A percentile compares a stretch with the other conserved stretches of the same genome.
These are phyloP conservation scores for Sebastes melanostomus DNA, from an alignment of 2,797 vertebrate genomes.

Conservation along the genomic window DNA sequence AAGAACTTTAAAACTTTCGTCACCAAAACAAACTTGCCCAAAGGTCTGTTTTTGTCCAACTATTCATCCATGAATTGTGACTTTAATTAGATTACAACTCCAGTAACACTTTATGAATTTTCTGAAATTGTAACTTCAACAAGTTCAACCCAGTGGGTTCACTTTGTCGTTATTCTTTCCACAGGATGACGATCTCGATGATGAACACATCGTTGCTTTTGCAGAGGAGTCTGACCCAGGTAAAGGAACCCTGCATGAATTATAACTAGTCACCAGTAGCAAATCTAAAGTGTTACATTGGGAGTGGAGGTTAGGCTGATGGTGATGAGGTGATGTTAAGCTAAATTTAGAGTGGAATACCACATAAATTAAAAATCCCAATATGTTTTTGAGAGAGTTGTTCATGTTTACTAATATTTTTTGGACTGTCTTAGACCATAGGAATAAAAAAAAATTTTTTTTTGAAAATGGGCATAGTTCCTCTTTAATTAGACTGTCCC, in stretches of 20 bases:
- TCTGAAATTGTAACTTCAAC: neutral
- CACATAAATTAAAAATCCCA: too few relatives aligned
- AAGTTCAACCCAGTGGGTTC: neutral
- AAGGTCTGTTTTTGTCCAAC: neutral
- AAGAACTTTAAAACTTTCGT: conserved; percentile 37
- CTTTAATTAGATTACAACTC: neutral
- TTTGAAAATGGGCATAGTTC: too few relatives aligned
- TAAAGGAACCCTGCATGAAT: conserved; percentile 48
- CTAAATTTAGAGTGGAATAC: neutral
- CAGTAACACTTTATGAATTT: neutral
- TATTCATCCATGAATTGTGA: neutral
- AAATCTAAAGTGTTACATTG: neutral
- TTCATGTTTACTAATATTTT: too few relatives aligned
- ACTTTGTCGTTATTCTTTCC: neutral
- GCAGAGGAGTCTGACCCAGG: conserved; percentile 90
- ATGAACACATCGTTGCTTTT: conserved; percentile 91
- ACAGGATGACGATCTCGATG: conserved; percentile 87
- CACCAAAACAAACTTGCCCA: neutral
- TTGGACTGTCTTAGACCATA: too few relatives aligned
- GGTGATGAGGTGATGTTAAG: neutral
- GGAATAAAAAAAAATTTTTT: too few relatives aligned
- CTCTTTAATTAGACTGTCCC: neutral
- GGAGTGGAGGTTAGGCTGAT: too few relatives aligned
- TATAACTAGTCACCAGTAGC: neutral
- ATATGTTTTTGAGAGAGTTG: too few relatives aligned